Evolutionary conservation across 2,888 invertebrate species (phyloP), one percentile per base, ranked within the genome.

Genomic region (Chalcis sispes): DNA sequence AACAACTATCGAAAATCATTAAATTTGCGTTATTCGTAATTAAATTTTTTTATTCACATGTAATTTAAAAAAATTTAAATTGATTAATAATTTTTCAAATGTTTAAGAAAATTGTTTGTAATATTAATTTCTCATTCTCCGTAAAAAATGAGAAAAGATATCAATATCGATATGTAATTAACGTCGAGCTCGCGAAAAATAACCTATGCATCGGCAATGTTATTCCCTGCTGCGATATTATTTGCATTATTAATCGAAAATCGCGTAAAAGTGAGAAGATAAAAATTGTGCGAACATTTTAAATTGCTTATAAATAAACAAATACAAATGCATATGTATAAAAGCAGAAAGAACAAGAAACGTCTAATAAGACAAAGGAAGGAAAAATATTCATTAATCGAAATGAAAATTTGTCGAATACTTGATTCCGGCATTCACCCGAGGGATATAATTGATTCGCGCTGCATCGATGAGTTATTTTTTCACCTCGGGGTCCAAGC

Each of bases 391-490:
- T 32, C 32, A 23, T 36, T 69, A 71, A 71, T 71, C 54, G 62
- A 62, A 71, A 71, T 71, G 52, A 50, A 62, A 62, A 71, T 62
- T 69, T 20, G 48, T 64, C 27, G 54, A n/a, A 70, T 48, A 32
- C 50, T 23, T 40, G 4, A 20, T 13, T 18, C 13, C 61, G 50
- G 50, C 50, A 46, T 42, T 56, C 50, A 18, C 15, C 18, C 32
- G 32, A 15, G 59, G 2, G 8, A 29, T 18, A 66, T 66, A 73
- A 73, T 73, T 66, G 66, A 73, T 66, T 73, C 66, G 15, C 20
- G 29, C 48, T 7, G 18, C 59, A 32, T n/a, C 46, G 62, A 62
- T 40, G 74, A 69, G 56, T 74, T 74, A 74, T 74, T 74, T 59
- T 62, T 46, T n/a, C 25, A 20, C 36, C 18, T 32, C 29, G 20